Percentiles rank a stretch among this genome's conserved stretches.
These are phyloP conservation scores for Porites lobata DNA, from an alignment of 92 coral and sea anemone species.

Conservation along the genomic window DNA sequence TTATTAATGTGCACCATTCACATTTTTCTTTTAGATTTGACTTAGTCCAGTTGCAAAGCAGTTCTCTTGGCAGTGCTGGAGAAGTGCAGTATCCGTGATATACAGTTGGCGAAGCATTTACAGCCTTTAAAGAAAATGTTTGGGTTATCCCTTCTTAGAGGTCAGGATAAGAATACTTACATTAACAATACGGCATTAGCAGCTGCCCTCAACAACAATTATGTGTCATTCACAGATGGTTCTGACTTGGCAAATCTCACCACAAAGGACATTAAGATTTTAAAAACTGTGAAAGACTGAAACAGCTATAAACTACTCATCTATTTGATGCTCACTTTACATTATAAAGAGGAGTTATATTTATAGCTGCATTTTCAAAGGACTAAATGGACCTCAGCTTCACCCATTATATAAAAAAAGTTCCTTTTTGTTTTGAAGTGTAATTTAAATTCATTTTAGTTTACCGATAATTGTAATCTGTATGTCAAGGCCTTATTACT, in stretches of 20 bases:
- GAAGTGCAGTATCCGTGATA: no score
- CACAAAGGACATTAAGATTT: slow-evolving; percentile 10
- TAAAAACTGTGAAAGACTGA: slow-evolving; percentile 20
- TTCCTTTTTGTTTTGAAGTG: slow-evolving; percentile 2
- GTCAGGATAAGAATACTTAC: slow-evolving; percentile 22
- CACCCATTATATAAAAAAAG: slow-evolving; percentile 8
- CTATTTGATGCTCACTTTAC: slow-evolving; percentile 12
- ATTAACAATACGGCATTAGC: slow-evolving; percentile 14
- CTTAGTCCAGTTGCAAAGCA: slow-evolving; percentile 9
- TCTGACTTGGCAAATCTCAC: slow-evolving; percentile 38
- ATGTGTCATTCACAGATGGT: slow-evolving; percentile 24
- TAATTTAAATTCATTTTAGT: slow-evolving; percentile 9
- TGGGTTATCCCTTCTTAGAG: slow-evolving; percentile 36
- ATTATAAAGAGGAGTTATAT: not conserved
- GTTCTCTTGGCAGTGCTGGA: no score
- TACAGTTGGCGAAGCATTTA: slow-evolving; percentile 6
- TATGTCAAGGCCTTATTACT: no score
- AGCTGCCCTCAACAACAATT: slow-evolving; percentile 15
- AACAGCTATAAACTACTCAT: slow-evolving; percentile 1
- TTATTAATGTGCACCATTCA: not conserved
- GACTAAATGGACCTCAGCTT: slow-evolving; percentile 4
- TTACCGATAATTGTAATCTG: not conserved
- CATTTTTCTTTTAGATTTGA: slow-evolving; percentile 18
- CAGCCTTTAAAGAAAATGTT: slow-evolving; percentile 35
- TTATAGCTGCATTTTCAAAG: slow-evolving; percentile 13